Base-by-base conservation (phyloP, 2,797 vertebrate species). In the Thalassophryne amazonica region DNA sequence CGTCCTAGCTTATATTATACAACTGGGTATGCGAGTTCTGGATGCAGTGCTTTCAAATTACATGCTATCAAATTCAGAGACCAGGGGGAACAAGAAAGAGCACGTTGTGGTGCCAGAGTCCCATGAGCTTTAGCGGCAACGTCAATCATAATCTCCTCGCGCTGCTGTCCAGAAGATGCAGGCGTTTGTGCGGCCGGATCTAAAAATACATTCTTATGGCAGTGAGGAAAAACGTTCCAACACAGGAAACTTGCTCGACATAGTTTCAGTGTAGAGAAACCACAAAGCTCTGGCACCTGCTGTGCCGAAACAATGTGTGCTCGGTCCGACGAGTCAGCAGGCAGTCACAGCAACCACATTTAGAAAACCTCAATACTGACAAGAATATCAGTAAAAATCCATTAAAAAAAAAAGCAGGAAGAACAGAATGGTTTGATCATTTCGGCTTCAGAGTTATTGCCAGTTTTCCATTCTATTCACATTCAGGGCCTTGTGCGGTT, bases 61-160 rank as follows among this genome's bases (percentile, higher is more conserved):
- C 80, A 92, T 79, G 81, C 73, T 89, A 88, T 89, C 78, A 4
- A 57, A 85, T 89, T 85, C 78, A 86, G 85, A 83, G 35, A 54
- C 33, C 14, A 57, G 38, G 47, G 34, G 18, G 50, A 54, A 46
- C 38, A 31, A 25, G 63, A 69, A 50, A 17, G 33, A 69, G 68
- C 54, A 39, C 24, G 48, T 66, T 51, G 61, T 24, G 41, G 50
- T 69, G 30, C 55, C 69, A 13, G 9, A 52, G 46, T 81, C 77
- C 74, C 69, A 39, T 62, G 73, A 75, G 66, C 54, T 43, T 54
- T 61, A 31, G 73, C 65, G 54, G 48, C 47, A 47, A n/a, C 4
- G 78, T 86, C 83, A 79, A 72, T 89, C 77, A 86, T 29, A 52
- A 62, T 64, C 57, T 9, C 40, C 33, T 61, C 37, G 58, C 32